Base-by-base conservation (phyloP, 2,797 vertebrate species). In the Enteromius trimaculatus region DNA sequence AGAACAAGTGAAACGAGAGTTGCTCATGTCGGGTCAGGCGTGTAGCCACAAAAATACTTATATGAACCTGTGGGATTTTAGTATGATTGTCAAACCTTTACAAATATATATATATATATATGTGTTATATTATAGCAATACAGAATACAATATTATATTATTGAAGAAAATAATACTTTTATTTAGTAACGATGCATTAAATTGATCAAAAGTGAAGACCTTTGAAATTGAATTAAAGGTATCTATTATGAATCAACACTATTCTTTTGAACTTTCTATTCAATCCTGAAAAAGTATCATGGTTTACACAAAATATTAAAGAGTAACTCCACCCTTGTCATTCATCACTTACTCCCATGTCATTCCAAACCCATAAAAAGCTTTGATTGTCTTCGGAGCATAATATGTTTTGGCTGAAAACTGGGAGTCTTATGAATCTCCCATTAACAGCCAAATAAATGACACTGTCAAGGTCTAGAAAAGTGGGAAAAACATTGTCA, bases 1-100 rank as follows among this genome's bases (percentile, higher is more conserved):
- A 31, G 83, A 89, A 86, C 87, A 87, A 90, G 86, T 87, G 88
- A 90, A 89, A 90, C 31, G 37, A 70, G 82, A 78, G 55, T 83
- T 62, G 53, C 66, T 83, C 66, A 71, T 78, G 66, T 71, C 34
- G 19, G 77, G 44, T 60, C 65, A 65, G 58, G 76, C 14, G n/a
- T 69, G 37, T 49, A 75, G 71, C 69, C 58, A 55, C 82, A 49
- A 78, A 78, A 76, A 82, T 76, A 76, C 70, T 34, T 55, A 2
- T 77, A 77, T 77, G 23, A 62, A 62, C 23, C 16, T 47, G 39
- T 71, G 53, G 19, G 17, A 80, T 53, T 23, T 29, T 6, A 58
- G 49, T 69, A 21, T 26, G 66, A 71, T 19, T 60, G 51, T 60
- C 68, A 81, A 26, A 34, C 26, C 1, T 60, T 6, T 58, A 29